Conservation (phyloP, 2,113 vertebrate species). For the Silurus meridionalis region DNA sequence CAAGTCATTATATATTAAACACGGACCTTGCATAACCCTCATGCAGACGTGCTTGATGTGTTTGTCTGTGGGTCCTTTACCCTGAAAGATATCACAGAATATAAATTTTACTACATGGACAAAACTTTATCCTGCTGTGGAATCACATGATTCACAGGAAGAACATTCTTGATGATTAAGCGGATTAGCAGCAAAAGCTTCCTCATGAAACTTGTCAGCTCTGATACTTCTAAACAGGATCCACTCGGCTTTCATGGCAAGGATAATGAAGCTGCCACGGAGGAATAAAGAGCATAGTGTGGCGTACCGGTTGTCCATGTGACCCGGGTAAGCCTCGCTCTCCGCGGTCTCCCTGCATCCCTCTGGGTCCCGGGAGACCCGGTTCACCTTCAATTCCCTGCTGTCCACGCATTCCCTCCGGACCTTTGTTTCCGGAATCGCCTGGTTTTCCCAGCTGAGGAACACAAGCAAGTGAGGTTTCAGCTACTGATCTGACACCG, state of each 20-base stretch:
- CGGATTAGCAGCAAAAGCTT: constrained; percentile 1
- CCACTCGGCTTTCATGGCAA: neutral
- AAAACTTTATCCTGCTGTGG: neutral
- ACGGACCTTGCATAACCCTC: constrained; percentile 94
- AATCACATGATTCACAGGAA: constrained; percentile 18
- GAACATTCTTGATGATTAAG: constrained; percentile 24
- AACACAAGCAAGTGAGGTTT: neutral
- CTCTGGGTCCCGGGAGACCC: constrained; percentile 85
- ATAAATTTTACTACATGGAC: neutral
- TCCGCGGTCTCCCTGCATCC: constrained; percentile 89
- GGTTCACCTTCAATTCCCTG: constrained; percentile 81
- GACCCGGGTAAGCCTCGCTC: constrained; percentile 81
- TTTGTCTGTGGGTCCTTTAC: constrained; percentile 83
- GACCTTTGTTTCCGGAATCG: constrained; percentile 84
- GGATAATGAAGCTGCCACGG: neutral
- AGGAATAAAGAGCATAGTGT: constrained; percentile 15
- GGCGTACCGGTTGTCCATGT: constrained; percentile 83
- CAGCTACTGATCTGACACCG: neutral
- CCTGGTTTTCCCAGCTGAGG: constrained; percentile 84
- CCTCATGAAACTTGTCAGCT: neutral
- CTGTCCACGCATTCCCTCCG: constrained; percentile 84
- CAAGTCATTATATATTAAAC: constrained; percentile 3
- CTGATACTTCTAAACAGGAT: neutral
- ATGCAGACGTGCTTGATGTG: constrained; percentile 96
- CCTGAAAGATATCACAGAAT: constrained; percentile 70